These are phyloP conservation scores for Cyprinodon variegatus DNA, from an alignment of 2,113 vertebrate genomes.

Conservation along the genomic window DNA sequence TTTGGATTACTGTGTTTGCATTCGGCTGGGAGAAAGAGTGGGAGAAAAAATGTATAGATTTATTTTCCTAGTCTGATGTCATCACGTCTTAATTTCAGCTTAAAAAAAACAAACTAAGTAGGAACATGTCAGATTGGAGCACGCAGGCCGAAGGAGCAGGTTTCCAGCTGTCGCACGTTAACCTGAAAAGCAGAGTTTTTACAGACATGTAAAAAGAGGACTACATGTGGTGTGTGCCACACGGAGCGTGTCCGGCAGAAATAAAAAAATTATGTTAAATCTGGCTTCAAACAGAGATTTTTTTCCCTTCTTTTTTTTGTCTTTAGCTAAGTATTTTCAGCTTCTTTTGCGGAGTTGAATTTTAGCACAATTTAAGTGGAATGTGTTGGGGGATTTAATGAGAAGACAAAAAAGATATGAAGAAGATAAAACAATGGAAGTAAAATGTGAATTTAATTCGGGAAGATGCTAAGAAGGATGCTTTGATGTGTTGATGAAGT, in stretches of 20 bases:
- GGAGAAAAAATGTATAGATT: conserved; percentile 28
- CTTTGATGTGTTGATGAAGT: neutral
- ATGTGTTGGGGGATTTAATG: conserved; percentile 15
- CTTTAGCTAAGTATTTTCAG: neutral
- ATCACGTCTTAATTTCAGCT: conserved; percentile 5
- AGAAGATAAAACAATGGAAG: conserved; percentile 6
- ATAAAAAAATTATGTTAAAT: neutral
- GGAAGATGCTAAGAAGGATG: neutral
- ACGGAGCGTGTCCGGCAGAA: conserved; percentile 3
- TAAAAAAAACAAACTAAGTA: neutral
- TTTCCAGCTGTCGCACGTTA: conserved; percentile 11
- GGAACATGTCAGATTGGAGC: conserved; percentile 5
- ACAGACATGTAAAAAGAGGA: neutral
- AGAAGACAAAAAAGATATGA: conserved; percentile 16
- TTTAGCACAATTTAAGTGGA: neutral
- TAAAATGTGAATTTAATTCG: conserved; percentile 24
- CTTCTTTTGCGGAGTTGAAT: neutral
- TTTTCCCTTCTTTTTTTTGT: too few relatives aligned
- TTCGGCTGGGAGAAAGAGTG: conserved; percentile 5
- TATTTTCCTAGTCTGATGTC: conserved; percentile 43
- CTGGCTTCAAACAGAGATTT: neutral
- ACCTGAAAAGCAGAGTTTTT: neutral
- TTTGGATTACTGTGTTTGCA: conserved; percentile 49
- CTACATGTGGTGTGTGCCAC: neutral
- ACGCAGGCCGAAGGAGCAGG: neutral